These are phyloP conservation scores for Heteronetta atricapilla DNA, from an alignment of 2,113 vertebrate species.

Conservation along the genomic window DNA sequence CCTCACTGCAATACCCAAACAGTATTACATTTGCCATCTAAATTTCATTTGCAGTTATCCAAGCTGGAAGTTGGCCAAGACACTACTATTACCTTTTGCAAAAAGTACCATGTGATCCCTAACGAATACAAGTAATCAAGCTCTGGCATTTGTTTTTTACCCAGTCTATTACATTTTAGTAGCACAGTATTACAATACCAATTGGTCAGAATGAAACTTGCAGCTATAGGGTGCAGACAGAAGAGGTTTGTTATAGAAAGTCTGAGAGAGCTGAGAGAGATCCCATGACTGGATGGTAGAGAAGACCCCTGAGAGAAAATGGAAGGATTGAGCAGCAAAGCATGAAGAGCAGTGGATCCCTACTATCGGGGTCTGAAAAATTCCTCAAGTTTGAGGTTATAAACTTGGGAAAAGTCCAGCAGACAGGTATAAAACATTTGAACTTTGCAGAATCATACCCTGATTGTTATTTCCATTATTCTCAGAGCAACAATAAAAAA, in stretches of 20 bases:
- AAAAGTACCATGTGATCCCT: neutral
- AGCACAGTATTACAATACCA: neutral
- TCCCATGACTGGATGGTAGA: neutral
- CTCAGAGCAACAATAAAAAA: neutral
- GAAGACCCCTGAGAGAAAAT: neutral
- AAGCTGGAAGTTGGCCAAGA: constrained; percentile 42
- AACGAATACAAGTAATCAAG: neutral
- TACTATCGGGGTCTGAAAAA: neutral
- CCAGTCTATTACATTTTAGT: neutral
- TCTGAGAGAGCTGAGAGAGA: neutral
- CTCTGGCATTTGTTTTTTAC: neutral
- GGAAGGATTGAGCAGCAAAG: neutral
- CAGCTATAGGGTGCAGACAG: neutral
- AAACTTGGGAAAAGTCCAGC: neutral
- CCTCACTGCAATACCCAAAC: neutral
- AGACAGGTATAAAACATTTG: neutral
- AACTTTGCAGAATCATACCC: neutral
- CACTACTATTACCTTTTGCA: constrained; percentile 14
- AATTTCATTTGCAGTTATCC: neutral
- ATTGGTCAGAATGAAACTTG: neutral
- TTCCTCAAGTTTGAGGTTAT: neutral
- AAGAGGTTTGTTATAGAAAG: neutral
- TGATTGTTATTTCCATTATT: neutral
- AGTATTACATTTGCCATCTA: neutral
- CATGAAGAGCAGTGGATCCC: neutral